Evolutionary conservation across 2,113 vertebrate genomes (phyloP), one percentile per base, ranked within the genome.

Genomic region (Mirounga angustirostris): DNA sequence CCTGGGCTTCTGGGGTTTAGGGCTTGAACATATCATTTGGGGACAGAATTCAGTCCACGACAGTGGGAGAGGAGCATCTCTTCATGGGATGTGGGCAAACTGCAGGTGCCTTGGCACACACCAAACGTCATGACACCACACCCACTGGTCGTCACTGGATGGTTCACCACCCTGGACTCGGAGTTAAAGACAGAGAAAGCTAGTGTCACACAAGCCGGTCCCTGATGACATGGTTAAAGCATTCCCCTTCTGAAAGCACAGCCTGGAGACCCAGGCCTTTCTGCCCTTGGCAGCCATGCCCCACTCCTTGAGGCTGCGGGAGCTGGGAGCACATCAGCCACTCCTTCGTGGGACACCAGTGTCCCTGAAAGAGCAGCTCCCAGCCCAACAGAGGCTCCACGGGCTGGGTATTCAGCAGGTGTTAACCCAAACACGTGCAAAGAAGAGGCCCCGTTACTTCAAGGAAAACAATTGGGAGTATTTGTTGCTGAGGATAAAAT

Each of bases 271-370:
- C 36, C 54, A 33, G 33, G 19, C 18, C 56, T 5, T 19, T 16
- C 58, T 30, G 73, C 43, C 73, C 73, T 26, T 1, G 22, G 40
- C 73, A 46, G 73, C 73, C 73, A 76, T 7, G 7, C 43, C 74
- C 74, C 1, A 2, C 15, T 28, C 4, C 3, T 16, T 1, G 14
- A 36, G 36, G 30, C 30, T 19, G 3, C 0, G 2, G 5, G 21
- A 28, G 0, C 5, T 22, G 19, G 16, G n/a, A 4, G 28, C 15
- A 0, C 59, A 10, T 1, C 0, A 10, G 58, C 69, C 22, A 0
- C n/a, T 21, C 12, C 28, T 43, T 18, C 22, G 30, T 22, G 36
- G 79, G 52, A 19, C 43, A 18, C 24, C 30, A 30, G 18, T 16
- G 18, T 82, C 15, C 52, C n/a, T 40, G 9, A 11, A 54, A n/a